Evolutionary conservation across 2,797 vertebrate genomes (phyloP), one percentile per base, ranked within the genome.

Genomic region (Sebastes wilsoni): DNA sequence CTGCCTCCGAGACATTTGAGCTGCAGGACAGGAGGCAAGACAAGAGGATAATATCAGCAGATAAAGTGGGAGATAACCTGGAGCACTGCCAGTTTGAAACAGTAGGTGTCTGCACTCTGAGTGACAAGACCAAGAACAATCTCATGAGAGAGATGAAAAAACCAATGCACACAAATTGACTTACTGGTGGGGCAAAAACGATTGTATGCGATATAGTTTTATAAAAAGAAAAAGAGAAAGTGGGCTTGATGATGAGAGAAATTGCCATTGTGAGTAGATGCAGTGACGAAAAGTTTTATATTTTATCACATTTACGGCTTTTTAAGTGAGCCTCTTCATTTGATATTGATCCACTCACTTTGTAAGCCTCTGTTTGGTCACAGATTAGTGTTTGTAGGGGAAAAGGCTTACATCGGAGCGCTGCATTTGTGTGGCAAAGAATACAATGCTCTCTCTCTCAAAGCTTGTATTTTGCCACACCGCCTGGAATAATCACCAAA

Each of bases 131-230:
- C 56, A 69, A 46, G 38, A 82, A 62, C 30, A 42, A 77, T 69
- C 61, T 61, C 38, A 65, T 6, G 36, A 36, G 36, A 65, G 52
- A 67, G 56, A 74, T 60, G 34, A 13, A 55, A 79, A 77, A 80
- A 52, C 34, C 42, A 64, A 72, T 49, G 74, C 75, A 82, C 84
- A 86, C 46, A 85, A 49, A 75, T 80, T 68, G 69, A 79, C 66
- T 78, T 70, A 71, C 34, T 77, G 28, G 56, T 77, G 36, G 67
- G 80, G 72, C 66, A 82, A 83, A 90, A 75, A 82, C 80, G 84
- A 91, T 93, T 94, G 92, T 92, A 93, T 77, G 82, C 79, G 69
- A 81, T 89, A 81, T 93, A 89, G 88, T 94, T 95, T 94, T 93
- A 79, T 92, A 88, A 65, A 73, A 79, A 27, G 82, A 54, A 78